phyloP scores from a whole-genome alignment of 2,797 vertebrate species.

The Apodemus agrarius region DNA sequence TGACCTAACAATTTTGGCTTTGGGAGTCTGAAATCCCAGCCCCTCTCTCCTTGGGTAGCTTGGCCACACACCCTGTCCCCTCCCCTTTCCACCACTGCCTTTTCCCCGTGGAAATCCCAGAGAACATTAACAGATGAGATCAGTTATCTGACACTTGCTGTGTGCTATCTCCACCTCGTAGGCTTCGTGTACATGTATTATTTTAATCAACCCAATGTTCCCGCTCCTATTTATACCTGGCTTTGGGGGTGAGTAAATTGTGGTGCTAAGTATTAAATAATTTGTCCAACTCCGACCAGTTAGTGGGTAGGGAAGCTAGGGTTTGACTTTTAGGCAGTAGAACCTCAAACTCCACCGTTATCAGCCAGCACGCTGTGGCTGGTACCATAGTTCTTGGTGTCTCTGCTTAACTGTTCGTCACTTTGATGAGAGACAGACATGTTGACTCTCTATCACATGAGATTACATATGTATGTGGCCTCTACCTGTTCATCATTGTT shows the following conservation, averaged over 20 bases:
- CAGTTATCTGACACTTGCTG: not conserved
- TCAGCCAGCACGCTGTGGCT: not conserved
- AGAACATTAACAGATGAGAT: not conserved
- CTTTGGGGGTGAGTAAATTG: not conserved
- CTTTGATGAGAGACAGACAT: not conserved
- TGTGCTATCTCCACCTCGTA: not conserved
- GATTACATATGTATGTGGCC: no score
- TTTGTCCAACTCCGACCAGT: not conserved
- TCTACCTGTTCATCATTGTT: not conserved
- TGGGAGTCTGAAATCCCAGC: not conserved
- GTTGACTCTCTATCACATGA: not conserved
- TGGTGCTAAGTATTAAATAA: not conserved
- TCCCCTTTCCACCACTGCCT: no score
- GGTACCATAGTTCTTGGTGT: not conserved
- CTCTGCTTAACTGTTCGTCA: not conserved
- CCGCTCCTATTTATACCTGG: not conserved
- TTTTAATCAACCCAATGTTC: not conserved
- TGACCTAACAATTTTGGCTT: not conserved
- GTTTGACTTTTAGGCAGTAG: not conserved
- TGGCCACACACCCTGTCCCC: not conserved
- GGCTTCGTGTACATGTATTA: not conserved
- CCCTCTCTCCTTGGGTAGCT: not conserved
- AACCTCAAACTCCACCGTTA: not conserved
- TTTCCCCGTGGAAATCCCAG: not conserved
- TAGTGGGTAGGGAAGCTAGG: not conserved